Conservation (phyloP, 1,140 invertebrate genomes). For the Leptestheria dahalacensis region DNA sequence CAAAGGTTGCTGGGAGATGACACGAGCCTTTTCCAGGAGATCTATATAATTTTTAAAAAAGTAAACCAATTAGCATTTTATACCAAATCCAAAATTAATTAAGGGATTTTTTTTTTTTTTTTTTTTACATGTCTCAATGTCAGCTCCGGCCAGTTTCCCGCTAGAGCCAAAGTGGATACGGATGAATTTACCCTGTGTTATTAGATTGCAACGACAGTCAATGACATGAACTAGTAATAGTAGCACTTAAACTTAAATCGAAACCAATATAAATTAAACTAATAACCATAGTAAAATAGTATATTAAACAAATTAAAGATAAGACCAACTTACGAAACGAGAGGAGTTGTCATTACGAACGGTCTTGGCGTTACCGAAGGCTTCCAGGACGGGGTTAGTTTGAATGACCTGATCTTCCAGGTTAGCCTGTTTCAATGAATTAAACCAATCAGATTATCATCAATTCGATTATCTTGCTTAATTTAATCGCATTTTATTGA, state of each 20-base stretch:
- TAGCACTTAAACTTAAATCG: no score
- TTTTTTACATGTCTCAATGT: slow-evolving; percentile 99
- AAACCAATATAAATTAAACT: no score
- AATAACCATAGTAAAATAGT: no score
- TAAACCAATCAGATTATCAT: no score
- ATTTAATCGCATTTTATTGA: no score
- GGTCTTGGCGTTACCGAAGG: slow-evolving; percentile 99
- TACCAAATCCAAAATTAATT: slow-evolving; percentile 34
- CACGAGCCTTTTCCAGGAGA: slow-evolving; percentile 99
- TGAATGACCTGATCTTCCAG: slow-evolving; percentile 97
- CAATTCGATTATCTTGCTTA: no score
- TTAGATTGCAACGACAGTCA: no score
- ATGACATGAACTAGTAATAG: no score
- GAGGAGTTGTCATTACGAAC: slow-evolving; percentile 99
- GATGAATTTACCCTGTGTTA: slow-evolving; percentile 95
- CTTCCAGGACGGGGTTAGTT: slow-evolving; percentile 97
- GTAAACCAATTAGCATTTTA: slow-evolving; percentile 21
- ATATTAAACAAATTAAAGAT: no score
- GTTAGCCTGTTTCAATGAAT: slow-evolving; percentile 49
- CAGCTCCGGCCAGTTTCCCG: slow-evolving; percentile 98
- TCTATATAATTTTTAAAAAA: slow-evolving; percentile 43
- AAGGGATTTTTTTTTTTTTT: no score
- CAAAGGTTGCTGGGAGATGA: slow-evolving; percentile 93
- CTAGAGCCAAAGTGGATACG: slow-evolving; percentile 98
- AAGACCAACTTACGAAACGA: slow-evolving; percentile 96